Evolutionary conservation across 2,113 vertebrate genomes (phyloP), one percentile per base, ranked within the genome.

Genomic region (Solea senegalensis): DNA sequence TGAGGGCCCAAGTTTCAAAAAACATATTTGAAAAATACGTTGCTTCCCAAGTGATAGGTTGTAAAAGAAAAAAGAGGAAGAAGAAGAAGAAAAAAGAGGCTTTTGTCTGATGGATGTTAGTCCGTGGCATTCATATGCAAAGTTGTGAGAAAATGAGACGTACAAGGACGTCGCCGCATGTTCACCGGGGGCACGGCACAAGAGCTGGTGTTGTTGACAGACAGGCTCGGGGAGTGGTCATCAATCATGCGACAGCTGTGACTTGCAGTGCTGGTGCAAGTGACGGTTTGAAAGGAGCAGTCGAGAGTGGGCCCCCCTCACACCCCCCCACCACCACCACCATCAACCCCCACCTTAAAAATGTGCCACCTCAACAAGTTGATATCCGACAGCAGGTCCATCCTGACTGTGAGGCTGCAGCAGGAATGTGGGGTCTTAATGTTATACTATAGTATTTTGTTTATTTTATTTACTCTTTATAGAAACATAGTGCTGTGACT

Each of bases 201-300:
- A 34, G 72, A 46, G 45, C 39, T 15, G 50, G 55, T 81, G 83
- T 60, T 72, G 86, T 58, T 91, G 91, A 92, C 87, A 90, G 91
- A 92, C 87, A 90, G 86, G 71, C 82, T 68, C 48, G 69, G 65
- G 34, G 84, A 83, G 74, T 62, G 76, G 62, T 57, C 89, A 93
- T 92, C 92, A 87, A 92, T 93, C 92, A 92, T 63, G 77, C 65
- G 79, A 88, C 91, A 92, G 89, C 90, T 92, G 90, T 66, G 82
- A 77, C 34, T 34, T 34, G 71, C 15, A 43, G 76, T 43, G 78
- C 76, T 69, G 78, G 69, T 45, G 69, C 68, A 56, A 76, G 15
- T 61, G 1, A 59, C 43, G 79, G 82, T 74, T 74, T 88, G 78
- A 76, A 80, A 85, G 78, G 80, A 81, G 82, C 67, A 83, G 78